Conservation (phyloP, 2,797 vertebrate genomes). For the Galago senegalensis region DNA sequence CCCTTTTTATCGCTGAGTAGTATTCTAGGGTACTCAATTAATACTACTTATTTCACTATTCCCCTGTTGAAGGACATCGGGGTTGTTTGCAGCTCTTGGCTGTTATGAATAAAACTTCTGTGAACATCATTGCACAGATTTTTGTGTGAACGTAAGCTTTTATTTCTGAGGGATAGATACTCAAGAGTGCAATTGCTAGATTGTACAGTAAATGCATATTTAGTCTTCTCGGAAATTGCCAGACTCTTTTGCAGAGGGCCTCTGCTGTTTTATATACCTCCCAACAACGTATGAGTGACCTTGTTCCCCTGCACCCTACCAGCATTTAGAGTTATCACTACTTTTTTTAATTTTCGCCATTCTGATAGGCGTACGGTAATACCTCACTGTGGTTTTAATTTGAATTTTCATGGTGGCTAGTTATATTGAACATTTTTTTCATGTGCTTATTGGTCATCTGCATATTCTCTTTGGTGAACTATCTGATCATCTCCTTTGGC, state of each 20-base stretch:
- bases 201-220: conserved; percentile 37
- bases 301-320: neutral
- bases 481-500: conserved; percentile 53
- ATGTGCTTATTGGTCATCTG: neutral
- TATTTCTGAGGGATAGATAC: conserved; percentile 55
- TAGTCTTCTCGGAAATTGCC: conserved; percentile 58
- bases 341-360: conserved; percentile 26
- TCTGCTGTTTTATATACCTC: neutral
- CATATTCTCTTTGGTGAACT: conserved; percentile 37
- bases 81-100: neutral
- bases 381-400: neutral
- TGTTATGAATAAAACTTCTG: neutral
- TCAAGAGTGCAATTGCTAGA: neutral
- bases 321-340: neutral
- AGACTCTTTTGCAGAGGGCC: conserved; percentile 27
- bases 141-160: conserved; percentile 59
- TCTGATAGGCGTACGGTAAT: neutral
- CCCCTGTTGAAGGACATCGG: conserved; percentile 18
- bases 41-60: conserved; percentile 17
- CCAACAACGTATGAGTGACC: neutral
- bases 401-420: neutral
- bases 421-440: neutral
- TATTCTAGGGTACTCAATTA: neutral
- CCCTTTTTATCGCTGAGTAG: conserved; percentile 40
- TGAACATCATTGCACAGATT: neutral